Percentiles rank a stretch among this genome's conserved stretches.
phyloP scores from a whole-genome alignment of 2,113 vertebrate genomes.

The Microcebus ravelobensis region DNA sequence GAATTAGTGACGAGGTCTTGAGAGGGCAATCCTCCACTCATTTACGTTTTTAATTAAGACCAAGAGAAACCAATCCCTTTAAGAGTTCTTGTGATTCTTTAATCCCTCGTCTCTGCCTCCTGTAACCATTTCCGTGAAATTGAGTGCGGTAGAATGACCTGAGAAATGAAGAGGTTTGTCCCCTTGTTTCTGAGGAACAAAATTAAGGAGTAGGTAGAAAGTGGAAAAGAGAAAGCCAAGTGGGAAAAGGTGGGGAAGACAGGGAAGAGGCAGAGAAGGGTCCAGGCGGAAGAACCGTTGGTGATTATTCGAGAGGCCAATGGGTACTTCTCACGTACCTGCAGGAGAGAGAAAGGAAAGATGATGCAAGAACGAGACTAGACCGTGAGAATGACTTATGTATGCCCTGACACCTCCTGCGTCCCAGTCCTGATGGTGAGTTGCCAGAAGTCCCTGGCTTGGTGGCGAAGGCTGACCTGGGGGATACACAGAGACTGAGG shows the following conservation, averaged over 20 bases:
- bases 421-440: accelerated
- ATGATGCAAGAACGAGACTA: neutral
- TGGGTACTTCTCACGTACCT: neutral
- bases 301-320: neutral
- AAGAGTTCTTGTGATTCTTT: neutral
- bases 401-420: neutral
- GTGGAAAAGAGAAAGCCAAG: neutral
- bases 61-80: neutral
- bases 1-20: neutral
- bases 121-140: neutral
- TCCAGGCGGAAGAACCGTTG: neutral
- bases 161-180: neutral
- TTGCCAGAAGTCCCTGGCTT: neutral
- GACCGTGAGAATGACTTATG: neutral
- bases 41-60: conserved; percentile 5
- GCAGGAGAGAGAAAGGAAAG: neutral
- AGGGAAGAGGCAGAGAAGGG: neutral
- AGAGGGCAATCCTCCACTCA: neutral
- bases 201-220: neutral
- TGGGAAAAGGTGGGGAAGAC: neutral
- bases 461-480: neutral
- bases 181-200: neutral
- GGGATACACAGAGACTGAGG: neutral
- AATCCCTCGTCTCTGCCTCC: neutral
- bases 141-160: neutral